Evolutionary conservation across 2,888 invertebrate species (phyloP).

Genomic region (Amiota minor): DNA sequence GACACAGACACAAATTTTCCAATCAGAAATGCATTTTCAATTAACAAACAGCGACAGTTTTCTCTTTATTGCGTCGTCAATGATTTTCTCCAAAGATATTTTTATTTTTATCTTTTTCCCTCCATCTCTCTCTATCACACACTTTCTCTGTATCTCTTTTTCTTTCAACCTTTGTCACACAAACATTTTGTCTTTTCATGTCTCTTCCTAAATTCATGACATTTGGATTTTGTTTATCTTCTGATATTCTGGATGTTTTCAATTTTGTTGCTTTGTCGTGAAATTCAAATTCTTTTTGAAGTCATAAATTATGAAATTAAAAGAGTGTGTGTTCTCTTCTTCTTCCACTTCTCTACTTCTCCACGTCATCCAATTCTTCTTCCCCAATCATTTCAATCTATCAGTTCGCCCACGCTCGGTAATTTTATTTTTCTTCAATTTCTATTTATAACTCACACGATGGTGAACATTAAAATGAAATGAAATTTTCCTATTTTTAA

Average conservation of each 20-base stretch:
- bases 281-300: slow-evolving; percentile 23
- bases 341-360: neutral
- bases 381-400: neutral
- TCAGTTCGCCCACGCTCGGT: slow-evolving; percentile 1
- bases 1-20: neutral
- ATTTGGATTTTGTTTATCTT: no score
- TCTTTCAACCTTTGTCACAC: no score
- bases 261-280: neutral
- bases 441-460: slow-evolving; percentile 43
- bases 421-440: slow-evolving; percentile 47
- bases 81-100: slow-evolving; percentile 3
- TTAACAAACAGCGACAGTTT: slow-evolving; percentile 8
- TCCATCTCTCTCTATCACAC: neutral
- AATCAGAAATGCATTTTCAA: slow-evolving; percentile 27
- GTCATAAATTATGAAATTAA: slow-evolving; percentile 28
- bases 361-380: neutral
- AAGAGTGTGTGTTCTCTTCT: slow-evolving; percentile 7
- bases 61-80: neutral
- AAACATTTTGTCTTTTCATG: no score
- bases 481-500: slow-evolving; percentile 43
- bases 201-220: no score
- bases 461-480: neutral
- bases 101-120: neutral
- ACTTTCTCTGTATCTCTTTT: no score
- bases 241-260: neutral